Conservation (phyloP, 2,797 vertebrate genomes). For the Micrastur ruficollis region DNA sequence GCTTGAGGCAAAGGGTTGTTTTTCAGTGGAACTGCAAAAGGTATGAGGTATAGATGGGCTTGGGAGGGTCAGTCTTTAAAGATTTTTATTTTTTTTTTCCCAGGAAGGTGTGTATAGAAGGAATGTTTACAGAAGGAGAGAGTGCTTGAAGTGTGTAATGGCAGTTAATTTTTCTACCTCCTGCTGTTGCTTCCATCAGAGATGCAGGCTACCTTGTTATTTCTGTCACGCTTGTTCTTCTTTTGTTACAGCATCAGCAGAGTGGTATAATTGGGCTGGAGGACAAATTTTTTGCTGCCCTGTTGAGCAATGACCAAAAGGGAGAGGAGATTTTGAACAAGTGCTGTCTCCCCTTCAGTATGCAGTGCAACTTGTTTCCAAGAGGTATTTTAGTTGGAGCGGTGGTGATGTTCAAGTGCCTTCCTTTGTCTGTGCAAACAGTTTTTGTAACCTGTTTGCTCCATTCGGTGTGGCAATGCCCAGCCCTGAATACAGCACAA, state of each 20-base stretch:
- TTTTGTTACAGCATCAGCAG: conserved; percentile 26
- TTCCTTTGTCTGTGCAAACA: conserved; percentile 24
- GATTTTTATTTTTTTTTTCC: neutral
- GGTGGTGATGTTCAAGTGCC: conserved; percentile 9
- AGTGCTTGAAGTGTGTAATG: neutral
- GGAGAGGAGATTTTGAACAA: conserved; percentile 31
- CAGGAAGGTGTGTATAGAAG: neutral
- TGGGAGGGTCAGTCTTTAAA: neutral
- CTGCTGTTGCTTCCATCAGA: neutral
- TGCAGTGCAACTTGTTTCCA: conserved; percentile 16
- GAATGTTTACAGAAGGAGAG: neutral
- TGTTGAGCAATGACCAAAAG: neutral
- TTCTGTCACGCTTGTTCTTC: conserved; percentile 1
- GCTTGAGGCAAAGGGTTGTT: neutral
- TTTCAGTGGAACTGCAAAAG: neutral
- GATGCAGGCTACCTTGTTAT: conserved; percentile 19
- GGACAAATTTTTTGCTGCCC: neutral
- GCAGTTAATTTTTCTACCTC: conserved; percentile 18
- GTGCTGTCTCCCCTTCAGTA: conserved; percentile 12
- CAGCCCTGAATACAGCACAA: neutral
- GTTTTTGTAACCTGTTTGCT: conserved; percentile 34
- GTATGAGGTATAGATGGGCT: neutral
- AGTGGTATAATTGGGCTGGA: conserved; percentile 27
- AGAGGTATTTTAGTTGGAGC: conserved; percentile 14
- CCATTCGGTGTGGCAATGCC: neutral